Conservation (phyloP, 2,888 invertebrate genomes). For the Lycophotia porphyrea region DNA sequence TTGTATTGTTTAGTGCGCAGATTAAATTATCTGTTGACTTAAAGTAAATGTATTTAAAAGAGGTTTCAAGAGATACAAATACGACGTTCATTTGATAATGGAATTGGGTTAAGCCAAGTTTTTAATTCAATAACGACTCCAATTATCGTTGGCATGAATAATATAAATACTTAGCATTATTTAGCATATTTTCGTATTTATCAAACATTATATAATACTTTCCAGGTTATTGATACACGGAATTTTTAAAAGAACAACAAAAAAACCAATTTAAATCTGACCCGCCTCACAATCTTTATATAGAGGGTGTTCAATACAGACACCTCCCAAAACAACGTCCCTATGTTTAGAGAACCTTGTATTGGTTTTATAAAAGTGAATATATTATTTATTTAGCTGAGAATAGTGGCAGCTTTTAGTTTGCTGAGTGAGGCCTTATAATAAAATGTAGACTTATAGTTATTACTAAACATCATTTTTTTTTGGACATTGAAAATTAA, state of each 20-base stretch:
- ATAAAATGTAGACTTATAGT: not conserved
- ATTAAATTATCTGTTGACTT: constrained; percentile 51
- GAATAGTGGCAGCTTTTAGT: not conserved
- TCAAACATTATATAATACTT: too few relatives aligned
- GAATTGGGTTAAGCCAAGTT: constrained; percentile 13
- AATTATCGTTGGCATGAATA: not conserved
- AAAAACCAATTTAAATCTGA: not conserved
- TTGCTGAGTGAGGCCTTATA: not conserved
- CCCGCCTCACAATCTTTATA: not conserved
- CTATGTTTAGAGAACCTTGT: not conserved
- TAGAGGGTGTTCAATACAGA: not conserved
- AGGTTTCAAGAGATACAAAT: constrained; percentile 14
- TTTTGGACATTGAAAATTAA: not conserved
- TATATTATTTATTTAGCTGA: not conserved
- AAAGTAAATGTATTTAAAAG: constrained; percentile 28
- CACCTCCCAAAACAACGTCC: not conserved
- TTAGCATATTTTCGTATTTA: not conserved
- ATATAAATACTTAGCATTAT: not conserved
- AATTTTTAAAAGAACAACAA: not conserved
- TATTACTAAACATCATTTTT: not conserved
- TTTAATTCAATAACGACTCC: not conserved
- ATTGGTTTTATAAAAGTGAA: not conserved
- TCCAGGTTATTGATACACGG: not conserved
- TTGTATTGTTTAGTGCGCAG: constrained; percentile 45
- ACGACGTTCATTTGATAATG: constrained; percentile 17